phyloP scores from a whole-genome alignment of 2,113 vertebrate species.

The Aplodontia rufa region DNA sequence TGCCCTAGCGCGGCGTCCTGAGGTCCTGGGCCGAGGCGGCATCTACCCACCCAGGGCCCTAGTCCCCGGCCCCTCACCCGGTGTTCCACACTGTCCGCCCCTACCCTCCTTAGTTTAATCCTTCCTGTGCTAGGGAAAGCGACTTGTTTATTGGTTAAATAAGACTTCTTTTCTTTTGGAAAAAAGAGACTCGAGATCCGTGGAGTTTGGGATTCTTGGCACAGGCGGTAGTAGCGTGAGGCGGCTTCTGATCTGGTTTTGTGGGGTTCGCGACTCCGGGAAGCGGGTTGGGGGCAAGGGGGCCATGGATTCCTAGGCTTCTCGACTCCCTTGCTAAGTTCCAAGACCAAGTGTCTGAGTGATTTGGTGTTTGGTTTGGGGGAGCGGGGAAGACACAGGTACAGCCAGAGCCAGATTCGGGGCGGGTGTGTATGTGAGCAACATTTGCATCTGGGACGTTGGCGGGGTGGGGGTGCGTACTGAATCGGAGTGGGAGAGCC shows the following conservation, averaged over 20 bases:
- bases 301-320: not conserved
- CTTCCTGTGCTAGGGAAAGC: not conserved
- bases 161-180: conserved; percentile 45
- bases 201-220: conserved; percentile 68
- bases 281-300: not conserved
- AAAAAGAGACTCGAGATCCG: conserved; percentile 26
- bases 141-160: conserved; percentile 55
- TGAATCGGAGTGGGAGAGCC: conserved; percentile 29
- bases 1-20: not conserved
- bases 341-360: conserved; percentile 59
- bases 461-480: not conserved
- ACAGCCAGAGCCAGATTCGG: not conserved
- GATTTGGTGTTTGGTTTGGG: conserved; percentile 12
- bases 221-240: conserved; percentile 43
- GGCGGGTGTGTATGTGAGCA: not conserved
- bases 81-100: not conserved
- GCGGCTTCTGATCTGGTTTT: conserved; percentile 62
- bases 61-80: not conserved
- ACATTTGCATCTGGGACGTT: not conserved
- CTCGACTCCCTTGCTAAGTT: conserved; percentile 46
- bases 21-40: not conserved
- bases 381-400: not conserved
- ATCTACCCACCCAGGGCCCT: not conserved
- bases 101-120: not conserved
- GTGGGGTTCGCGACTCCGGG: conserved; percentile 9